Evolutionary conservation across 64 coral and sea anemone species (phyloP).

Genomic region (Pocillopora verrucosa): DNA sequence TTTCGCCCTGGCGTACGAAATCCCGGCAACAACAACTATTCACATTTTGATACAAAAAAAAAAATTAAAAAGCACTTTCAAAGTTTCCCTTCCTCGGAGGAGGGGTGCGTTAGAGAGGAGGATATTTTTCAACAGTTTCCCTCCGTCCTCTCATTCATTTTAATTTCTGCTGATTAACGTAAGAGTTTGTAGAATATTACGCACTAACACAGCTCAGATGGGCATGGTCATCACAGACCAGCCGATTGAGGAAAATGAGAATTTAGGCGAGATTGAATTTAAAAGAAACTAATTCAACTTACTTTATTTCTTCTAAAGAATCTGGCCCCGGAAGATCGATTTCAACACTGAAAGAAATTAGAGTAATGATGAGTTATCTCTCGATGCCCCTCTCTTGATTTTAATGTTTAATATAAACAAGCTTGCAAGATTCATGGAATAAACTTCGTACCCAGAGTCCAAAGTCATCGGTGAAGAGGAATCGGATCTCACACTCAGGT

Average conservation of each 20-base stretch:
- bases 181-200: too few species aligned
- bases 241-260: neutral
- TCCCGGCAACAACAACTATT: too few species aligned
- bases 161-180: too few species aligned
- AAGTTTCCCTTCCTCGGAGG: too few species aligned
- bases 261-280: neutral
- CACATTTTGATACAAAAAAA: too few species aligned
- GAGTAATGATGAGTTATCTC: neutral
- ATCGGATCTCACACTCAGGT: constrained; percentile 79
- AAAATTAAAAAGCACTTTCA: too few species aligned
- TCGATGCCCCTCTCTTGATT: neutral
- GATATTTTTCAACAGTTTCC: too few species aligned
- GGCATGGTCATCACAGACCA: neutral
- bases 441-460: constrained; percentile 69
- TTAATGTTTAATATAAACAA: neutral
- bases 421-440: neutral
- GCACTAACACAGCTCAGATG: too few species aligned
- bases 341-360: constrained; percentile 7
- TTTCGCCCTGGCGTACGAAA: too few species aligned
- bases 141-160: too few species aligned
- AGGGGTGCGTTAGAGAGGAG: too few species aligned
- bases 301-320: constrained; percentile 27
- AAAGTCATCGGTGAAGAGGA: constrained; percentile 78
- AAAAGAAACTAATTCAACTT: neutral
- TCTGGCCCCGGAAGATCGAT: neutral